Base-by-base conservation (phyloP, 1,140 invertebrate genomes). In the Maconellicoccus hirsutus region DNA sequence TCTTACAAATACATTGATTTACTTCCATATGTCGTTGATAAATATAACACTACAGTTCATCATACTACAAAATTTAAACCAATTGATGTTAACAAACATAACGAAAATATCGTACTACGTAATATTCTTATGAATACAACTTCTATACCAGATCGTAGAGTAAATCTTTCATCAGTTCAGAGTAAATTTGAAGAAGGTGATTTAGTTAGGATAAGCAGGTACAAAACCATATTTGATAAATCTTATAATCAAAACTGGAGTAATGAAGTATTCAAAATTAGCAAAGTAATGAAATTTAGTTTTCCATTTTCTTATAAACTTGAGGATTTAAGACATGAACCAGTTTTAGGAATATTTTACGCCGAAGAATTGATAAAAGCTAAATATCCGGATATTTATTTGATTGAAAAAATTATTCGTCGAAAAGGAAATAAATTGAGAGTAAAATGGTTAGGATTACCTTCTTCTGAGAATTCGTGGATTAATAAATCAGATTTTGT, bases 31-130 rank as follows among this genome's bases (percentile, higher is more conserved):
- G 29, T 81, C 3, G 72, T 80, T 26, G 22, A 77, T 8, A 75
- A 75, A 52, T 81, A 82, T 73, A 82, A 81, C 75, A 75, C 76
- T 63, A 73, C 72, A 52, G 73, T 59, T 33, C 80, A 80, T 77
- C 39, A 74, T 22, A 78, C 75, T n/a, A 80, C 79, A 8, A 74
- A 75, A 71, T 77, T 76, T 72, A 73, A 74, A 66, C 79, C 79
- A 59, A 70, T 70, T 39, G 70, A 77, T 52, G 76, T 79, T 25
- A 77, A 70, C 63, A 70, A 76, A 52, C 59, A 73, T 61, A 72
- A 72, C 27, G 71, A 23, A 19, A 52, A 16, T 52, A 8, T 52
- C n/a, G n/a, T 8, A 19, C 4, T n/a, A n/a, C n/a, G n/a, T n/a
- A 52, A 19, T 16, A 52, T 52, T 52, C 10, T 52, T 16, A 52